Percentiles rank a stretch among this genome's conserved stretches.
These are phyloP conservation scores for Drosophila sulfurigaster DNA, from an alignment of 1,140 invertebrate species.

Conservation along the genomic window DNA sequence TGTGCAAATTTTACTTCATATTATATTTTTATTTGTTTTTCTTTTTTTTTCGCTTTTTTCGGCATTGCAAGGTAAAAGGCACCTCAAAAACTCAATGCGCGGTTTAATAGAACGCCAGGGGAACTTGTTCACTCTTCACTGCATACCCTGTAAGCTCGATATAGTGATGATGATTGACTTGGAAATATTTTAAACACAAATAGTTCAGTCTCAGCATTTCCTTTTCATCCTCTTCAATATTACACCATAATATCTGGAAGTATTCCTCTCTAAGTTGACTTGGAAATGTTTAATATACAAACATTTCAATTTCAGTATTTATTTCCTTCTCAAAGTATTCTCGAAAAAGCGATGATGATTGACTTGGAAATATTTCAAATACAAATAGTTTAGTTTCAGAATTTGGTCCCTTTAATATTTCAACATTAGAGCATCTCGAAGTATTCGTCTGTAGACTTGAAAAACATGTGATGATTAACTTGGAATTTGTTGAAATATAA, in stretches of 20 bases:
- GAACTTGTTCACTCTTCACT: conserved; percentile 7
- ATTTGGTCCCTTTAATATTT: too few relatives aligned
- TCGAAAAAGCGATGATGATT: neutral
- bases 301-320: neutral
- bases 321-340: too few relatives aligned
- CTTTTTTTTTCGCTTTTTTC: conserved; percentile 23
- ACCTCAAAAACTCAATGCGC: conserved; percentile 61
- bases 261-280: too few relatives aligned
- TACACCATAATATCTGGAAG: too few relatives aligned
- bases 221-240: too few relatives aligned
- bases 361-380: too few relatives aligned
- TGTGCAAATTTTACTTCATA: conserved; percentile 11
- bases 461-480: too few relatives aligned
- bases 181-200: neutral
- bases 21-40: neutral
- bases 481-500: neutral
- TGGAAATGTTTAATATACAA: neutral
- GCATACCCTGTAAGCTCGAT: neutral
- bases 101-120: conserved; percentile 57
- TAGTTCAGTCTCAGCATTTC: too few relatives aligned
- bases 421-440: too few relatives aligned
- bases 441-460: too few relatives aligned
- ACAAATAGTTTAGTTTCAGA: too few relatives aligned
- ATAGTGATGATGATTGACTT: neutral
- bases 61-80: conserved; percentile 61